phyloP scores from a whole-genome alignment of 2,113 vertebrate species.

The Polyodon spathula region DNA sequence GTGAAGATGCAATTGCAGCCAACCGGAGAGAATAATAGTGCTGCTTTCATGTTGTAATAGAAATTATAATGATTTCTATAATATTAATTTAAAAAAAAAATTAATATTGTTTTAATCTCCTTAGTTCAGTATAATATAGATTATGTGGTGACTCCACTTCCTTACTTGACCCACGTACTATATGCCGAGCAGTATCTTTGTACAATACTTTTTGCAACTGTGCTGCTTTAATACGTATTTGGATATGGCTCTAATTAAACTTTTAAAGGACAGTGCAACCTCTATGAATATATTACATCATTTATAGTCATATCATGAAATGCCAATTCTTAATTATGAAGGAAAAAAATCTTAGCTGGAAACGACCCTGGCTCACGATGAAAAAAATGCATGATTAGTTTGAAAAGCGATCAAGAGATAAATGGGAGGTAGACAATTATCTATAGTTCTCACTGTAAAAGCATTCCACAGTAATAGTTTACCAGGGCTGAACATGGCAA shows the following conservation, averaged over 20 bases:
- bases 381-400: slow-evolving; percentile 23
- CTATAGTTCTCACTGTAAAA: slow-evolving; percentile 22
- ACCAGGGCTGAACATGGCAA: slow-evolving; percentile 4
- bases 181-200: too few relatives aligned
- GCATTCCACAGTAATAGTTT: slow-evolving; percentile 23
- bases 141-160: too few relatives aligned
- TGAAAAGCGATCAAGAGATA: slow-evolving; percentile 27
- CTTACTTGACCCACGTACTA: too few relatives aligned
- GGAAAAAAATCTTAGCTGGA: slow-evolving; percentile 31
- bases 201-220: too few relatives aligned
- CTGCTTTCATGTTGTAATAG: too few relatives aligned
- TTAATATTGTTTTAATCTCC: too few relatives aligned
- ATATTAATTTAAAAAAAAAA: too few relatives aligned
- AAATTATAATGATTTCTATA: too few relatives aligned
- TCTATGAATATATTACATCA: background rate
- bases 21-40: too few relatives aligned
- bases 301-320: slow-evolving; percentile 23
- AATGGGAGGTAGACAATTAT: slow-evolving; percentile 34
- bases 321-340: slow-evolving; percentile 22
- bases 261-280: slow-evolving; percentile 22
- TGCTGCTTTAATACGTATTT: slow-evolving; percentile 9
- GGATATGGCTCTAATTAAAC: slow-evolving; percentile 30
- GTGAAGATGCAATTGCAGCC: too few relatives aligned
- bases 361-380: slow-evolving; percentile 32
- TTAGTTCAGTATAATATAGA: too few relatives aligned